Percentiles rank a stretch among this genome's conserved stretches.
phyloP scores from a whole-genome alignment of 2,888 invertebrate genomes.

The Ariolimax columbianus region DNA sequence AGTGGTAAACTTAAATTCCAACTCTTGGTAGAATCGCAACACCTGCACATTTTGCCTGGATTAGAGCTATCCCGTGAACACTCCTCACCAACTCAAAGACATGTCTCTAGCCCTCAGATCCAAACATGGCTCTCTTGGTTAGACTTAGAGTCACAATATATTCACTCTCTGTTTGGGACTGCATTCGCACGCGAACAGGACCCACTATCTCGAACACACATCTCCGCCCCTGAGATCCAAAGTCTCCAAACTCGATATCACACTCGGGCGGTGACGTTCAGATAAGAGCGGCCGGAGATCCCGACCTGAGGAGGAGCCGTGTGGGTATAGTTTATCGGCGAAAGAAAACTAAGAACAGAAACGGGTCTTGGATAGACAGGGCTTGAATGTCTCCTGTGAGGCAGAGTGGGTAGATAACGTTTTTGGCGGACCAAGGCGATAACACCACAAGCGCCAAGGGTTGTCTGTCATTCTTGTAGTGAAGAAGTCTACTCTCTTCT shows the following conservation, averaged over 20 bases:
- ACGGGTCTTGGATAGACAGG: background rate
- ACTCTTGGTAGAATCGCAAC: no score
- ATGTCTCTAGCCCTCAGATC: no score
- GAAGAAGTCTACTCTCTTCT: no score
- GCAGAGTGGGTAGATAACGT: background rate
- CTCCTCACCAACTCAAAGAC: background rate
- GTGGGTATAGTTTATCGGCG: background rate
- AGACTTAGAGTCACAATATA: no score
- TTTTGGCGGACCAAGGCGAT: background rate
- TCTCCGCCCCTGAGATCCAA: background rate
- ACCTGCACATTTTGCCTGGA: no score
- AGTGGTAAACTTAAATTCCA: no score
- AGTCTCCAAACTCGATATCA: background rate
- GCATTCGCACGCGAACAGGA: no score
- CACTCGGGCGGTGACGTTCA: background rate
- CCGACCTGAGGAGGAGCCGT: background rate
- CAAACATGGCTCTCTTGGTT: no score
- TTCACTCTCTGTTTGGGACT: no score
- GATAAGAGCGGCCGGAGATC: background rate
- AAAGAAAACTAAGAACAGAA: slow-evolving; percentile 12
- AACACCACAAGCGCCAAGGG: background rate
- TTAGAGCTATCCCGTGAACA: no score
- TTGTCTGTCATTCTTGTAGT: background rate
- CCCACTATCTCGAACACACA: background rate
- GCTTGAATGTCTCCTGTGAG: background rate